phyloP scores from a whole-genome alignment of 2,797 vertebrate species.

The Bovichtus variegatus region DNA sequence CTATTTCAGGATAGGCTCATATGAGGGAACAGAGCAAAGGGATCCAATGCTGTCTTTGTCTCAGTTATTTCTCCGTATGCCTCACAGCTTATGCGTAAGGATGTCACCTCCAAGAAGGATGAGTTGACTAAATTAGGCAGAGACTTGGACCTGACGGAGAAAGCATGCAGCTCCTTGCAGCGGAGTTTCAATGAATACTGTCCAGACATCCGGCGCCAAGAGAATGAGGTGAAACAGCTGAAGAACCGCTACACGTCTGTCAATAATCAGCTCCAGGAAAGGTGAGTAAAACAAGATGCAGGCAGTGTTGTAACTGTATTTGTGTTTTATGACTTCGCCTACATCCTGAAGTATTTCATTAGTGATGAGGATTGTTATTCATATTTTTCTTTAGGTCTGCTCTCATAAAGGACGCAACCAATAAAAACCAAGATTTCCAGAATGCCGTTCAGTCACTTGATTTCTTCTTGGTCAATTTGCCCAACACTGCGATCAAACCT shows the following conservation, averaged over 20 bases:
- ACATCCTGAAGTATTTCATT: neutral
- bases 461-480: conserved; percentile 91
- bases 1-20: neutral
- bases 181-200: conserved; percentile 92
- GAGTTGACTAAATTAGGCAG: conserved; percentile 89
- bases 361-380: neutral
- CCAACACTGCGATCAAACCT: conserved; percentile 84
- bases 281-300: conserved; percentile 80
- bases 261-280: conserved; percentile 89
- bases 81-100: conserved; percentile 81
- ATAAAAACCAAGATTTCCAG: conserved; percentile 90
- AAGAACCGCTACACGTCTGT: conserved; percentile 89
- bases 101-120: conserved; percentile 83
- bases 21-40: accelerated
- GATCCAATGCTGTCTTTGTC: neutral
- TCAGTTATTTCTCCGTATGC: neutral
- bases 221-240: conserved; percentile 88
- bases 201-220: conserved; percentile 90
- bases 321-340: neutral
- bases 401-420: conserved; percentile 84
- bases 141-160: conserved; percentile 87
- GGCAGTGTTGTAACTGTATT: neutral
- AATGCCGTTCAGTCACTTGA: conserved; percentile 88
- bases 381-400: conserved; percentile 79
- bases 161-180: conserved; percentile 87